Conservation (phyloP, 1,140 invertebrate species). For the Drusus annulatus region DNA sequence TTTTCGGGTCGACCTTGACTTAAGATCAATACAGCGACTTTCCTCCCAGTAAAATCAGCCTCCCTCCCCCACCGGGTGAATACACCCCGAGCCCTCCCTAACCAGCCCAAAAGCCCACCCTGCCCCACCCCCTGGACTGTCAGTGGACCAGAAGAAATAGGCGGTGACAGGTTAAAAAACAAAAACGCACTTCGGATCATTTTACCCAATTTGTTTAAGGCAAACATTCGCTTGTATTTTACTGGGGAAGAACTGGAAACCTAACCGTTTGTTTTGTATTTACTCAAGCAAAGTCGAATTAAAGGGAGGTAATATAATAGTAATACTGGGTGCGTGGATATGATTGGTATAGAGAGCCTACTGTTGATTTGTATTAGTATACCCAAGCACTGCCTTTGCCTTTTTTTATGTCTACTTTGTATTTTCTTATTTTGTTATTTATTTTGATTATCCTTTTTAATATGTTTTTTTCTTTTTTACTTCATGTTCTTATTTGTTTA, state of each 20-base stretch:
- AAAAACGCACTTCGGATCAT: constrained; percentile 47
- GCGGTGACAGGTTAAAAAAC: constrained; percentile 50
- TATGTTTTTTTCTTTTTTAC: too few species aligned
- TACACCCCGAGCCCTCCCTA: constrained; percentile 5
- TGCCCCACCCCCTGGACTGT: constrained; percentile 5
- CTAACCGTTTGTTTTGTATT: too few species aligned
- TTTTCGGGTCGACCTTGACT: constrained; percentile 50
- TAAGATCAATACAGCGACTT: constrained; percentile 55
- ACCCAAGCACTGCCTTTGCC: too few species aligned
- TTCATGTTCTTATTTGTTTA: too few species aligned
- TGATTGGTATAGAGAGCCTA: too few species aligned
- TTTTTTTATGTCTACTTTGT: too few species aligned
- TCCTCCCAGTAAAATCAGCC: constrained; percentile 32
- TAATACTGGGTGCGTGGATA: too few species aligned
- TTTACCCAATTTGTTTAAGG: constrained; percentile 53
- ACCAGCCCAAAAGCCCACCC: background rate
- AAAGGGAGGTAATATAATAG: too few species aligned
- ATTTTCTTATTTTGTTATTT: too few species aligned
- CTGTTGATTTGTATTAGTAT: too few species aligned
- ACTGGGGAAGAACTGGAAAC: background rate
- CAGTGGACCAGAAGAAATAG: constrained; percentile 28
- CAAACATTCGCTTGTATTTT: constrained; percentile 31
- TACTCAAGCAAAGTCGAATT: too few species aligned
- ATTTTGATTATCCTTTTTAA: too few species aligned
- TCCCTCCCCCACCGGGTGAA: background rate